Conservation (phyloP, 2,888 invertebrate species). For the Folsomia manolachei region DNA sequence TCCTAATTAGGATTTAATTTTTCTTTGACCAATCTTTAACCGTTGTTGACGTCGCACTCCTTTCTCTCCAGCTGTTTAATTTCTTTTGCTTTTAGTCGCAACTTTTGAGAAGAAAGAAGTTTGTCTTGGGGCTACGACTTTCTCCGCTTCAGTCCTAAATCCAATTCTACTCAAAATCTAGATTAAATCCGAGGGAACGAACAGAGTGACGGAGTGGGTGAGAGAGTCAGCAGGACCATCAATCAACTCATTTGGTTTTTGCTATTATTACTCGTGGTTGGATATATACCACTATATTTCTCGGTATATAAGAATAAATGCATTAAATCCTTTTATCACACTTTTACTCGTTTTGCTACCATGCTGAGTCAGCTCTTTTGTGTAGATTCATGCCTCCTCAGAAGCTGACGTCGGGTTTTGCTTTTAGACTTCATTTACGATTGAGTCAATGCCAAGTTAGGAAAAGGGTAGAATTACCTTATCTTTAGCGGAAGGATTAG, state of each 20-base stretch:
- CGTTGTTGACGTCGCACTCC: not conserved
- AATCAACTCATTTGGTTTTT: constrained; percentile 17
- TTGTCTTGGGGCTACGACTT: not conserved
- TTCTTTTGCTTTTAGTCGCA: not conserved
- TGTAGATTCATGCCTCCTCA: not conserved
- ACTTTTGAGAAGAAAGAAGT: not conserved
- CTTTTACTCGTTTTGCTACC: not conserved
- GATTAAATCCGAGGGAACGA: not conserved
- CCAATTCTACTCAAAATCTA: not conserved
- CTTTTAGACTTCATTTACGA: not conserved
- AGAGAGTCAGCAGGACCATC: constrained; percentile 7
- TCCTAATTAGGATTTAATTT: constrained; percentile 48
- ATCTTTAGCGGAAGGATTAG: constrained; percentile 22
- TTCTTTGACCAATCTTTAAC: constrained; percentile 31
- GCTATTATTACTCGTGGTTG: too few relatives aligned
- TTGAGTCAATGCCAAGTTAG: too few relatives aligned
- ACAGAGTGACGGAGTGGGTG: not conserved
- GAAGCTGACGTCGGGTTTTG: not conserved
- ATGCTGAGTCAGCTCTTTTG: not conserved
- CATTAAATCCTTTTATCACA: constrained; percentile 11
- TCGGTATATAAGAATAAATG: not conserved
- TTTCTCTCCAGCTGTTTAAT: constrained; percentile 7
- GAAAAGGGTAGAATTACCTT: not conserved
- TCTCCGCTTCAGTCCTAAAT: not conserved
- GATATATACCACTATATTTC: too few relatives aligned